Evolutionary conservation across 2,797 vertebrate species (phyloP), one percentile per base, ranked within the genome.

Genomic region (Micromesistius poutassou): DNA sequence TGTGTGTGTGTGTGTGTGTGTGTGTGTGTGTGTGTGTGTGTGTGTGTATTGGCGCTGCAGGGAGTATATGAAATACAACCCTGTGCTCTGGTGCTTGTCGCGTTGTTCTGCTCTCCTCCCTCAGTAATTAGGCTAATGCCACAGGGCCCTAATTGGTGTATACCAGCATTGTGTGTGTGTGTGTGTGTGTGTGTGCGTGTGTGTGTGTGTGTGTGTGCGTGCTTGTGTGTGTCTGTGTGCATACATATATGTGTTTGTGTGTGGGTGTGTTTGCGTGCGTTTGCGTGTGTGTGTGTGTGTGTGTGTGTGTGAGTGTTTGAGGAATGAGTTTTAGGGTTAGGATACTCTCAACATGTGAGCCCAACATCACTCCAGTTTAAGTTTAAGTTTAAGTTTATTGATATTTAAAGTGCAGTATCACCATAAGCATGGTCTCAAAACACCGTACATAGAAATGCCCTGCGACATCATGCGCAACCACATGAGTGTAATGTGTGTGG

Each of bases 111-210:
- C 85, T 87, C 88, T 86, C 76, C 81, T 83, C 84, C 81, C 80
- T 75, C 76, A 75, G 78, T 94, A 95, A 95, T 95, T 94, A 94
- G 94, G 92, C 93, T 94, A 95, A 95, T 94, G 93, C 91, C 91
- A 30, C 81, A 80, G 78, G 81, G 82, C 86, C 84, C 86, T 92
- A 91, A 92, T 91, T 92, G 83, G 79, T 72, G 74, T 76, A 77
- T 76, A 76, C 78, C 85, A 77, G 81, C 40, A 74, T 71, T 62
- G 55, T 62, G 55, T 62, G 22, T 62, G 22, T 25, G 55, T 62
- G 5, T 62, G 22, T 25, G 55, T 62, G 22, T 62, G 22, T 62
- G 4, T 62, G 4, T 62, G 50, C 8, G 4, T 62, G 5, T 66
- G 25, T 12, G 1, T 66, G 62, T 4, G n/a, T 66, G 0, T 66